Evolutionary conservation across 2,888 invertebrate genomes (phyloP).

Genomic region (Merodon equestris): DNA sequence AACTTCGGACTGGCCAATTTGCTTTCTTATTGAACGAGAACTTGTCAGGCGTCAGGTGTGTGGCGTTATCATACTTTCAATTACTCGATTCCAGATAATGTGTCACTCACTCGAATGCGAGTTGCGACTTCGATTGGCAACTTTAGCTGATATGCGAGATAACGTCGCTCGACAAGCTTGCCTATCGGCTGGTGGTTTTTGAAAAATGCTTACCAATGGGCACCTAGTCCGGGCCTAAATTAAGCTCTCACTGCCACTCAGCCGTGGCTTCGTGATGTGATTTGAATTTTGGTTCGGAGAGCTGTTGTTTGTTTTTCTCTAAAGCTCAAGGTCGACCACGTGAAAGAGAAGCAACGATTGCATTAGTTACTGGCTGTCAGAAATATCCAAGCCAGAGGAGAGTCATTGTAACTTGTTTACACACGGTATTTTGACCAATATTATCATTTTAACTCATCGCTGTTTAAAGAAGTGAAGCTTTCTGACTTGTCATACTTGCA

Average conservation of each 20-base stretch:
- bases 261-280: conserved; percentile 1
- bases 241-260: conserved; percentile 21
- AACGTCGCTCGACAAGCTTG: too few relatives aligned
- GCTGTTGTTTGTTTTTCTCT: conserved; percentile 7
- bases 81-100: too few relatives aligned
- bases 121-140: too few relatives aligned
- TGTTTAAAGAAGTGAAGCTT: neutral
- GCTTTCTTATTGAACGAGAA: conserved; percentile 16
- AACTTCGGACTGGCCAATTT: conserved; percentile 36
- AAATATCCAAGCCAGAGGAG: conserved; percentile 14
- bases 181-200: too few relatives aligned
- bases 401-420: conserved; percentile 35
- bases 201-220: conserved; percentile 5
- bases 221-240: conserved; percentile 11
- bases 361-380: conserved; percentile 29
- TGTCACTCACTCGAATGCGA: too few relatives aligned
- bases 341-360: conserved; percentile 35
- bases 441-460: conserved; percentile 15
- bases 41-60: too few relatives aligned
- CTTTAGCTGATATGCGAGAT: too few relatives aligned
- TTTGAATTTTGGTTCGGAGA: conserved; percentile 45
- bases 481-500: too few relatives aligned
- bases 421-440: conserved; percentile 25
- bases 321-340: conserved; percentile 51
- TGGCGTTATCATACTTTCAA: too few relatives aligned